Base-by-base conservation (phyloP, 1,140 invertebrate species). In the Euwallacea similis region DNA sequence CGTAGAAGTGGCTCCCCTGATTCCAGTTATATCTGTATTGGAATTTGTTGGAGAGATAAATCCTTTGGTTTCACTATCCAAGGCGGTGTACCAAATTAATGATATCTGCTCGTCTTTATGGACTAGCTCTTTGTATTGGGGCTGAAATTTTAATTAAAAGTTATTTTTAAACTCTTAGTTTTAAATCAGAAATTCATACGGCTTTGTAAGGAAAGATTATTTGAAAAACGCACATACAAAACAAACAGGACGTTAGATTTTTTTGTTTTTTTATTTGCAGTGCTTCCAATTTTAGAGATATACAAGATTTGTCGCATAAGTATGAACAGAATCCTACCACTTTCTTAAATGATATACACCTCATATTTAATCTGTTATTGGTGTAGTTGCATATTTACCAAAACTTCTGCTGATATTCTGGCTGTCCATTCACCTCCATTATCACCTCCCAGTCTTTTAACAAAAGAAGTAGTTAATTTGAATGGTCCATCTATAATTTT, bases 341-440 rank as follows among this genome's bases (percentile, higher is more conserved):
- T 33, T 2, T 4, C 21, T 33, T 33, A 33, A 33, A 33, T 33
- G 21, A 4, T 33, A 4, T 33, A 33, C 21, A 33, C 21, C 4
- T 4, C 4, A 33, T 33, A 33, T 33, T 33, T 33, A 33, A 33
- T 33, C 21, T 33, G 21, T 33, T 33, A 33, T 33, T 33, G 21
- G 4, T 33, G 21, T 4, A 33, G 1, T 4, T 33, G 21, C 21
- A 33, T 33, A 33, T 33, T 76, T 80, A 90, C 88, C 81, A 86
- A 84, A 74, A 87, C 81, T 53, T 87, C 86, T 0, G 94, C 89
- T 69, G 86, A 86, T 56, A 98, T 91, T 74, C 92, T 86, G 0
- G 92, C 91, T 2, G 95, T 94, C 96, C 96, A 99, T 78, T 98
- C 95, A 0, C 95, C 95, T 6, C 95, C 95, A 79, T 93, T 87